Conservation (phyloP, 2,888 invertebrate species). For the Leptinotarsa rubiginosa region DNA sequence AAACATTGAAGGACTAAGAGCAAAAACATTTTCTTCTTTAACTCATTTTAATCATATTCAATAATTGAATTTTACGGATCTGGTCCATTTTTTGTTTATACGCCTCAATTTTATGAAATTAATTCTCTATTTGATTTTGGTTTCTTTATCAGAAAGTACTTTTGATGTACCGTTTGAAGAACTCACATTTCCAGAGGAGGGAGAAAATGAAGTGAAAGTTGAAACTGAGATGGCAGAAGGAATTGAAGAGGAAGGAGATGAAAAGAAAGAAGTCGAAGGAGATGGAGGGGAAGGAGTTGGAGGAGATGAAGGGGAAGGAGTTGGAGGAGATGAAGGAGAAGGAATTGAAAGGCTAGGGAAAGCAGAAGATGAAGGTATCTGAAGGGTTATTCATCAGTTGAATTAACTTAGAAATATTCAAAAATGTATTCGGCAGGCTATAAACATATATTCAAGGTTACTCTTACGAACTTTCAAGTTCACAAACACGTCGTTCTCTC, state of each 20-base stretch:
- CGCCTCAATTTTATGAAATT: no score
- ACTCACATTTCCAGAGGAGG: neutral
- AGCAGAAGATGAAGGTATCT: conserved; percentile 20
- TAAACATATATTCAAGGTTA: no score
- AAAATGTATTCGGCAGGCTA: no score
- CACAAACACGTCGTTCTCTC: no score
- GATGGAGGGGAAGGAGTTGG: neutral
- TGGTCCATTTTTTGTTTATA: no score
- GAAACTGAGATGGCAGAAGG: no score
- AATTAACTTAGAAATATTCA: neutral
- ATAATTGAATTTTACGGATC: no score
- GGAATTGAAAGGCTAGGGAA: conserved; percentile 29
- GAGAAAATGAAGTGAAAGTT: neutral
- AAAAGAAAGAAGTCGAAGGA: neutral
- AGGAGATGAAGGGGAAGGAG: conserved; percentile 19
- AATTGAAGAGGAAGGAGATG: no score
- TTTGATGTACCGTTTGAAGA: conserved; percentile 4
- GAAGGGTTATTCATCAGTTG: neutral
- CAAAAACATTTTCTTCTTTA: no score
- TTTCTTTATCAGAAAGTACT: neutral
- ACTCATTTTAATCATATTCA: no score
- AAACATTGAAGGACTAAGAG: no score
- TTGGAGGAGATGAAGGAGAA: neutral
- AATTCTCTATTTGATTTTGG: neutral
- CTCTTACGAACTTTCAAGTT: no score